Conservation (phyloP, 2,888 invertebrate species). For the Entomobrya multifasciata region DNA sequence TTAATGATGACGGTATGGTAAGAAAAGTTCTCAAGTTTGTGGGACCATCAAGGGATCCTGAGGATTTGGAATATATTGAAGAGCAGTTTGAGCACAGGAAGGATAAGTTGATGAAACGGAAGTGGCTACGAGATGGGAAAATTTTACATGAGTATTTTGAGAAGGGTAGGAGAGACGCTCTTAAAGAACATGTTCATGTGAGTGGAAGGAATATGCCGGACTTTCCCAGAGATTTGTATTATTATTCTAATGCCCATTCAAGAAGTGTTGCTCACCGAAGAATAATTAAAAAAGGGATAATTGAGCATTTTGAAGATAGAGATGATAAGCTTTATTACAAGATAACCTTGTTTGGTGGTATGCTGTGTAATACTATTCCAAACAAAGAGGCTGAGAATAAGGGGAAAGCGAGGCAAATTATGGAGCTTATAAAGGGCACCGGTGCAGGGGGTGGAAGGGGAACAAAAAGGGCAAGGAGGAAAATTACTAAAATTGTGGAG, state of each 20-base stretch:
- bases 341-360: constrained; percentile 74
- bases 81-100: constrained; percentile 86
- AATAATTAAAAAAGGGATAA: constrained; percentile 75
- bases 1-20: constrained; percentile 87
- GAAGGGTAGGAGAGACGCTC: constrained; percentile 86
- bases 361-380: constrained; percentile 75
- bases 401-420: constrained; percentile 67
- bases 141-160: constrained; percentile 85
- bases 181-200: constrained; percentile 82
- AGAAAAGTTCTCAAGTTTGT: constrained; percentile 85
- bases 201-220: constrained; percentile 76
- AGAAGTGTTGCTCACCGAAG: constrained; percentile 73
- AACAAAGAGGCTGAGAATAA: constrained; percentile 67
- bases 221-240: constrained; percentile 76
- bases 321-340: constrained; percentile 77
- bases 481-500: constrained; percentile 76
- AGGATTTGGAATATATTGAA: constrained; percentile 82
- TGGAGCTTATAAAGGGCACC: constrained; percentile 74
- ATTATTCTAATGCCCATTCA: constrained; percentile 76
- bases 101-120: constrained; percentile 85
- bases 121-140: constrained; percentile 83
- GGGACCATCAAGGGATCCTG: constrained; percentile 84
- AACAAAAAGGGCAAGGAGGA: constrained; percentile 70
- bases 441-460: constrained; percentile 60
- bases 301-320: constrained; percentile 77